Evolutionary conservation across 2,113 vertebrate species (phyloP).

Genomic region (Aythya baeri): DNA sequence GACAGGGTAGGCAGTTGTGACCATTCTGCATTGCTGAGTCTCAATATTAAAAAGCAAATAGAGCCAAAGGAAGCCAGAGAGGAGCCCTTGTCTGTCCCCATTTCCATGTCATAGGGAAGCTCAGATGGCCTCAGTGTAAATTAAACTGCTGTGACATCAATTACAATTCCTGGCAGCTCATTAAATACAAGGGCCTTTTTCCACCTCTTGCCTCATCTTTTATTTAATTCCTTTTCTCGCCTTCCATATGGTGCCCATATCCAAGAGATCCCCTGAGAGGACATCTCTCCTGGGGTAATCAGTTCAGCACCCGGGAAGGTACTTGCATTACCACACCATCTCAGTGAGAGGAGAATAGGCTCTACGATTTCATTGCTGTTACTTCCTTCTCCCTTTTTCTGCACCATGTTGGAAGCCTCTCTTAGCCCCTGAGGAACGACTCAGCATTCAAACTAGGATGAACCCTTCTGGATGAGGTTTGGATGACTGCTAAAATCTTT

Average conservation of each 20-base stretch:
- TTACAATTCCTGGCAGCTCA: not conserved
- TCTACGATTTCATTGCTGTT: not conserved
- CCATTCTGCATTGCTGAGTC: not conserved
- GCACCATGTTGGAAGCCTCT: not conserved
- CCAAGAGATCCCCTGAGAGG: not conserved
- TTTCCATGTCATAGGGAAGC: not conserved
- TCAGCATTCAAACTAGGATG: not conserved
- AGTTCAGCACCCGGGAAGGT: not conserved
- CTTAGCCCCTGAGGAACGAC: not conserved
- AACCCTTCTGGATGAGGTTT: not conserved
- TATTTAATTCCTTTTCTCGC: conserved; percentile 31
- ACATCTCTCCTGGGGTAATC: not conserved
- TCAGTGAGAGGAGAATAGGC: not conserved
- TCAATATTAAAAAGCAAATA: not conserved
- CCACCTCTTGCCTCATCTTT: conserved; percentile 45
- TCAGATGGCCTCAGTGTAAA: not conserved
- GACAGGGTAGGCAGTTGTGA: not conserved
- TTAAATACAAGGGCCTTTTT: not conserved
- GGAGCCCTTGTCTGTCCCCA: not conserved
- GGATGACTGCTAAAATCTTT: not conserved
- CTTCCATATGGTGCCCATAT: conserved; percentile 38
- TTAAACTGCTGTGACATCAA: not conserved
- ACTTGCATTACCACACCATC: not conserved
- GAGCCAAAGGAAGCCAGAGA: not conserved
- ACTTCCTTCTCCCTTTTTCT: not conserved